phyloP scores from a whole-genome alignment of 2,888 invertebrate species.

The Protonemura montana region DNA sequence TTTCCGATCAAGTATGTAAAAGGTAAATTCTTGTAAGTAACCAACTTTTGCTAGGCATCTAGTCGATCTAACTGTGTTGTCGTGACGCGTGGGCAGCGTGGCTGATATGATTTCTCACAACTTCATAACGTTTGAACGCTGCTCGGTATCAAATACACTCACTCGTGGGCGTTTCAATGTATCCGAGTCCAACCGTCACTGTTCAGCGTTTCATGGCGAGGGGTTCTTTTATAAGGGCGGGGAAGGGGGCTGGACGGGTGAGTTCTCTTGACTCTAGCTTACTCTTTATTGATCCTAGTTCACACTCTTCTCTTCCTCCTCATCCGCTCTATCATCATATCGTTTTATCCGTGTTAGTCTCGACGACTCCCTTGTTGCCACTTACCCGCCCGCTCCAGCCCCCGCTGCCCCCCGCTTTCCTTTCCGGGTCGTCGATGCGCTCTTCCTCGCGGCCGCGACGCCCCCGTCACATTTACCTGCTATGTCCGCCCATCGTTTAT shows the following conservation, averaged over 20 bases:
- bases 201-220: not conserved
- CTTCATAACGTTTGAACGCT: not conserved
- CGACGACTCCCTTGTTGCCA: slow-evolving; percentile 55
- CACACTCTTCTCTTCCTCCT: slow-evolving; percentile 22
- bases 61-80: no score
- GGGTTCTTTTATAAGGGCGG: slow-evolving; percentile 24
- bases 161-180: not conserved
- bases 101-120: slow-evolving; percentile 15
- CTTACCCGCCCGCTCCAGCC: slow-evolving; percentile 55
- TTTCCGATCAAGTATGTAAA: not conserved
- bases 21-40: not conserved
- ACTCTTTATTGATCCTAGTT: slow-evolving; percentile 36
- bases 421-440: slow-evolving; percentile 27
- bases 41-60: not conserved
- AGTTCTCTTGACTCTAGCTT: slow-evolving; percentile 20
- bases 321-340: not conserved
- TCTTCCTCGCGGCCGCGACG: no score
- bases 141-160: not conserved
- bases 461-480: not conserved
- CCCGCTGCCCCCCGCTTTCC: slow-evolving; percentile 50
- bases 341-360: slow-evolving; percentile 49
- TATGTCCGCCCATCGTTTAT: not conserved
- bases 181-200: not conserved
- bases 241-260: slow-evolving; percentile 15
- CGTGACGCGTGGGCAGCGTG: slow-evolving; percentile 5